A percentile compares a stretch with the other conserved stretches of the same genome.
Evolutionary conservation across 2,888 invertebrate genomes (phyloP).

Genomic region (Cremastobaeus sp.): DNA sequence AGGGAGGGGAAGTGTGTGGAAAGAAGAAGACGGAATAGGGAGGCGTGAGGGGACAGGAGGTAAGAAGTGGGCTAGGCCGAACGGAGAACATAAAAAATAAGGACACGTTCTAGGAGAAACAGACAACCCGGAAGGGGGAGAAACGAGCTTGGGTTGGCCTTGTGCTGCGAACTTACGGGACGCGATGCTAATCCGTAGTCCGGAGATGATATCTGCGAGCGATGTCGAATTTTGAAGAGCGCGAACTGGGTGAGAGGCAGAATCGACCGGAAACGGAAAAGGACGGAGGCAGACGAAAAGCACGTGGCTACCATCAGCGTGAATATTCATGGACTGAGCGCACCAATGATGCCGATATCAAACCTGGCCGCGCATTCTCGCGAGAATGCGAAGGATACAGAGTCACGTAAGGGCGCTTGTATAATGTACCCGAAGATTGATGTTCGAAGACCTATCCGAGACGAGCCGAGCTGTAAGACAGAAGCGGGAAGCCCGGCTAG

Average conservation of each 20-base stretch:
- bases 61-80: no score
- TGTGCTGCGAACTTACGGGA: slow-evolving; percentile 47
- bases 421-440: slow-evolving; percentile 59
- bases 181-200: slow-evolving; percentile 59
- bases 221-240: slow-evolving; percentile 54
- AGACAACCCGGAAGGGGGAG: slow-evolving; percentile 64
- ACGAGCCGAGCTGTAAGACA: slow-evolving; percentile 55
- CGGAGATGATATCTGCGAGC: slow-evolving; percentile 57
- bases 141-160: slow-evolving; percentile 50
- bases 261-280: neutral
- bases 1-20: no score
- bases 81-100: slow-evolving; percentile 79
- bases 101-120: slow-evolving; percentile 76
- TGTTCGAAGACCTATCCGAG: slow-evolving; percentile 45
- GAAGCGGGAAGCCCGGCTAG: slow-evolving; percentile 45
- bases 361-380: slow-evolving; percentile 12
- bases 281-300: slow-evolving; percentile 8
- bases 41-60: no score
- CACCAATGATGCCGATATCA: slow-evolving; percentile 30
- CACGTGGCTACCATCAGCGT: slow-evolving; percentile 44
- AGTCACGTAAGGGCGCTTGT: slow-evolving; percentile 57
- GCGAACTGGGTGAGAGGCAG: slow-evolving; percentile 34
- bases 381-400: slow-evolving; percentile 37
- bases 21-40: no score
- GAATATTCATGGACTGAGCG: slow-evolving; percentile 41